Evolutionary conservation across 2,797 vertebrate species (phyloP), one percentile per base, ranked within the genome.

Genomic region (Glyptemys insculpta): DNA sequence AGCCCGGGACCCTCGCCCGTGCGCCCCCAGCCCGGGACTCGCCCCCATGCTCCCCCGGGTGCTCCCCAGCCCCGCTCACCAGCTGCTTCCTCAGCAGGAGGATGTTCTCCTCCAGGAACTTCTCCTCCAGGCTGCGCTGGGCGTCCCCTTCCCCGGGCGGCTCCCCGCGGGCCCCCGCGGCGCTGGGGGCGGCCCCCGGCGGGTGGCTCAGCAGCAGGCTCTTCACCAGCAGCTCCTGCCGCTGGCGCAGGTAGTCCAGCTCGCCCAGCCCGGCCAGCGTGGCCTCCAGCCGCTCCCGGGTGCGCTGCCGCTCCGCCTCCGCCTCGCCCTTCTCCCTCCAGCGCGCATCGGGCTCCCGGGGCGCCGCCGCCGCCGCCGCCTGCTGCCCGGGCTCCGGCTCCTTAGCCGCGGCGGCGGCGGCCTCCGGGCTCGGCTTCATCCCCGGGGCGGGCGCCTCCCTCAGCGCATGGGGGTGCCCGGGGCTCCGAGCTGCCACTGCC

Each of bases 81-180:
- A 99, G 98, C 94, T 99, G 99, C 98, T 99, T 99, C 94, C 99
- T 94, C 83, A 99, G 98, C 91, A 99, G 98, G 85, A 99, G 97
- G 96, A 99, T 99, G 97, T 99, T 99, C 96, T 99, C 98, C 98
- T 98, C 99, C 97, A 99, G 95, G 97, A 99, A 98, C 97, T 99
- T 99, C 98, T 99, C 99, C 98, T 99, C 99, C 81, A 98, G 97
- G 96, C 98, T 99, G 90, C 98, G 98, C 86, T 97, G 97, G 65
- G 95, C 96, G 92, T 96, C 90, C 19, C 89, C 83, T 47, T 86
- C 93, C 29, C 79, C 90, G 72, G 72, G 2, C 90, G 76, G 41
- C 37, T 95, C 96, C 82, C 98, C 98, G 41, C 98, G 96, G 80
- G 94, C 81, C 18, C 95, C 81, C 83, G 96, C 93, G 62, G 96